Percentiles rank a stretch among this genome's conserved stretches.
These are phyloP conservation scores for Larimichthys polyactis DNA, from an alignment of 2,113 vertebrate species.

Conservation along the genomic window DNA sequence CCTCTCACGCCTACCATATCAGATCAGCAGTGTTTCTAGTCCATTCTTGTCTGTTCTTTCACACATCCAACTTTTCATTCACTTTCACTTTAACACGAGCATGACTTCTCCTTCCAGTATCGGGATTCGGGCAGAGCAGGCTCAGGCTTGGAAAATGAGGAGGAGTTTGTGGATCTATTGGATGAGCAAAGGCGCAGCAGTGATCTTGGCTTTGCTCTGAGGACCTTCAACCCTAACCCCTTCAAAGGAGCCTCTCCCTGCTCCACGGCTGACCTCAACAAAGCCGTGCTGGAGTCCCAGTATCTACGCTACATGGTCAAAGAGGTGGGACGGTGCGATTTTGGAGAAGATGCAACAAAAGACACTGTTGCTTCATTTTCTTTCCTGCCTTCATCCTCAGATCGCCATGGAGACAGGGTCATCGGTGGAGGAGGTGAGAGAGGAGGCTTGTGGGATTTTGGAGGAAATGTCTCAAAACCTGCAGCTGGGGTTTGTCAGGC, in stretches of 20 bases:
- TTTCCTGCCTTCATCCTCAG: constrained; percentile 68
- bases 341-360: not conserved
- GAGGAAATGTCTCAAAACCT: constrained; percentile 96
- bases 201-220: constrained; percentile 91
- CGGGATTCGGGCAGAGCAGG: constrained; percentile 27
- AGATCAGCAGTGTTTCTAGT: not conserved
- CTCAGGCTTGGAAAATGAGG: constrained; percentile 72
- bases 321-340: constrained; percentile 84
- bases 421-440: constrained; percentile 85
- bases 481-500: constrained; percentile 88
- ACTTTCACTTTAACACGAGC: not conserved
- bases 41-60: not conserved
- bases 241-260: constrained; percentile 85
- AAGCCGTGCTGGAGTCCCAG: constrained; percentile 89
- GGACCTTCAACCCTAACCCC: constrained; percentile 87
- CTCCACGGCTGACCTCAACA: constrained; percentile 87
- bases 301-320: constrained; percentile 88
- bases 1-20: not conserved
- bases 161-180: constrained; percentile 91
- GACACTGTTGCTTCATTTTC: not conserved
- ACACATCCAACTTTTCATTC: not conserved
- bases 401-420: constrained; percentile 87
- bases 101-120: constrained; percentile 33
- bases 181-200: constrained; percentile 89
- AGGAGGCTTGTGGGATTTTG: constrained; percentile 87